Base-by-base conservation (phyloP, 2,888 invertebrate species). In the Coleophora deauratella region DNA sequence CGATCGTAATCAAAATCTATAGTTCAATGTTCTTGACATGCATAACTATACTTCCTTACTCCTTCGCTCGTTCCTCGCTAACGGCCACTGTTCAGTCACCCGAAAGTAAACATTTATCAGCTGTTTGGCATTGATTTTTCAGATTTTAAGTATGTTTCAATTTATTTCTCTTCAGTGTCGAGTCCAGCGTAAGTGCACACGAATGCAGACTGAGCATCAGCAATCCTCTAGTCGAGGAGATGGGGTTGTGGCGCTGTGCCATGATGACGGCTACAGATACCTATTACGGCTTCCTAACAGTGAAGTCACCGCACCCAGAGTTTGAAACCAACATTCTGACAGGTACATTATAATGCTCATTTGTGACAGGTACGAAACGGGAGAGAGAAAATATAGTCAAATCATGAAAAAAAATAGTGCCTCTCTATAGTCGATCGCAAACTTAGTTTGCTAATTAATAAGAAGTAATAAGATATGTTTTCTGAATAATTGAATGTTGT, bases 231-330 rank as follows among this genome's bases (percentile, higher is more conserved):
- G 35, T 40, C 4, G 13, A 35, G 0, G 78, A 81, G 45, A 43
- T 68, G 10, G 84, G 84, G 0, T 42, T 74, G 13, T 84, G 84
- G 84, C 71, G 84, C 12, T 85, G 84, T 35, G 72, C 63, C 14
- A 46, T 85, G n/a, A 63, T 73, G 27, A 77, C 80, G 0, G 55
- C 55, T 0, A 43, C 45, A 1, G 65, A 68, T 4, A 61, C 54
- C 2, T 64, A 68, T 59, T 79, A 67, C 40, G 81, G 72, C 1
- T 81, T 79, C 63, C 45, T 81, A n/a, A 47, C 45, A 0, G 70
- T 75, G 1, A 45, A 63, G 7, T 62, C 62, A 21, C 68, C 71
- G 0, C 68, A 64, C 31, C 57, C 68, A 2, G 64, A 53, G 33
- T 46, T 56, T 3, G 59, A 60, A 1, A 65, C 64, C 10, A 30